These are phyloP conservation scores for Scaptomyza graminum DNA, from an alignment of 1,140 invertebrate genomes.

Conservation along the genomic window DNA sequence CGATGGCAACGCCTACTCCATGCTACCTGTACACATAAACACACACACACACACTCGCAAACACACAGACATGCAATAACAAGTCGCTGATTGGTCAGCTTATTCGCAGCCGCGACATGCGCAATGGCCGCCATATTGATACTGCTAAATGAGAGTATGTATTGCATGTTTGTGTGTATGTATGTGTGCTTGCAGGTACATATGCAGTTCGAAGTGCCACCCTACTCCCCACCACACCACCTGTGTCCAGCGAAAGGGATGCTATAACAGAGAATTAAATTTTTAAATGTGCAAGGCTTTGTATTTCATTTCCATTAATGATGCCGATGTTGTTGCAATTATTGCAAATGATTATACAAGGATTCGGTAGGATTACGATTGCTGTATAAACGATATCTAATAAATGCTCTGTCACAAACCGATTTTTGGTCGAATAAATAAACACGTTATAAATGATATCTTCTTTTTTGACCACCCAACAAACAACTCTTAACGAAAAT, in stretches of 20 bases:
- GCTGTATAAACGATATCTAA: background rate
- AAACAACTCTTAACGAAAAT: background rate
- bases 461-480: constrained; percentile 17
- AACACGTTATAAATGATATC: too few relatives aligned
- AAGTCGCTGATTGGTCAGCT: constrained; percentile 68
- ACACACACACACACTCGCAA: background rate
- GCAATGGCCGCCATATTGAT: constrained; percentile 78
- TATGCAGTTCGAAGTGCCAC: constrained; percentile 17
- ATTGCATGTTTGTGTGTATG: constrained; percentile 6
- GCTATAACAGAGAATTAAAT: constrained; percentile 22
- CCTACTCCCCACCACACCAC: background rate
- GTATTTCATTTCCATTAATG: constrained; percentile 31
- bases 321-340: constrained; percentile 9
- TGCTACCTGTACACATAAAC: constrained; percentile 57
- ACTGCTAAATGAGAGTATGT: constrained; percentile 30
- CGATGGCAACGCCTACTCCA: constrained; percentile 55
- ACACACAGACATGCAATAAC: constrained; percentile 38
- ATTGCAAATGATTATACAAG: constrained; percentile 24
- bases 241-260: constrained; percentile 25
- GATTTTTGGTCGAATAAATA: too few relatives aligned
- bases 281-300: constrained; percentile 22
- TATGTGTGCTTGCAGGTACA: background rate
- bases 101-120: constrained; percentile 56
- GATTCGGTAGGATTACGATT: constrained; percentile 3
- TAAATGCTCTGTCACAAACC: background rate